Evolutionary conservation across 2,888 invertebrate genomes (phyloP).

Genomic region (Sminthurinus aureus): DNA sequence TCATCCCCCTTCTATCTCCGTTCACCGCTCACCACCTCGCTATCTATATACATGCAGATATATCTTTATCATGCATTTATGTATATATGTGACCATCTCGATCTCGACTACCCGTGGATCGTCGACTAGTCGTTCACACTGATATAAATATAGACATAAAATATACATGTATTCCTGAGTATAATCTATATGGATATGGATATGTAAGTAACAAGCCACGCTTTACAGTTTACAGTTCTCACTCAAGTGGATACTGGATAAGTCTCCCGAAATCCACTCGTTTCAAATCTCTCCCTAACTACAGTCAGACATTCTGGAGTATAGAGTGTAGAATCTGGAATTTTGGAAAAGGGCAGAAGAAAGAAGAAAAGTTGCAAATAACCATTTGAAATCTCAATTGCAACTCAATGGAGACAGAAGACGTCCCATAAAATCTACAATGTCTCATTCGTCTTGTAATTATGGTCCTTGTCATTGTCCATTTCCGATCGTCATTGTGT

Average conservation of each 20-base stretch:
- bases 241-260: neutral
- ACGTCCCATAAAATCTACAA: conserved; percentile 34
- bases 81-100: neutral
- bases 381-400: conserved; percentile 29
- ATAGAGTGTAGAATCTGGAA: neutral
- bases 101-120: neutral
- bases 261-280: conserved; percentile 22
- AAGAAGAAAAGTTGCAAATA: conserved; percentile 15
- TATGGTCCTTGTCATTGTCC: neutral
- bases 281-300: conserved; percentile 32
- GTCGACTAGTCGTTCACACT: neutral
- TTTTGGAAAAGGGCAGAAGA: too few species aligned
- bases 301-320: neutral
- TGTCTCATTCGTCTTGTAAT: neutral
- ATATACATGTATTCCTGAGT: too few species aligned
- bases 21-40: neutral
- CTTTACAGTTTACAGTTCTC: neutral
- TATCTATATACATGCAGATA: neutral
- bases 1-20: neutral
- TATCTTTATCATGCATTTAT: neutral
- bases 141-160: neutral
- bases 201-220: neutral
- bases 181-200: neutral
- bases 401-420: conserved; percentile 18
- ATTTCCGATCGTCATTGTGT: neutral